phyloP scores from a whole-genome alignment of 2,888 invertebrate genomes.

The Sericinus montela region DNA sequence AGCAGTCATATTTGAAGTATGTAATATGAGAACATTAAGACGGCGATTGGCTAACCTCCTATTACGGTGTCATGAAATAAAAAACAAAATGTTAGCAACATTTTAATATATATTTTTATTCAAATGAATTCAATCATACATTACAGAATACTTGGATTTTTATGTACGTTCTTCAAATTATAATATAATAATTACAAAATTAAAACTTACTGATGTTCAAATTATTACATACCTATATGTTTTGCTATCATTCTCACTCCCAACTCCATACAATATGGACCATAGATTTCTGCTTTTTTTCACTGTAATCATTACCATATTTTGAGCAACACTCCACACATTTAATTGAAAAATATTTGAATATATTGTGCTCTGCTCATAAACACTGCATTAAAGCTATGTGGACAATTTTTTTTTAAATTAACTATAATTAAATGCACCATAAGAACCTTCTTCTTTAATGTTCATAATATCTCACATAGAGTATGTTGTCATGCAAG shows the following conservation, averaged over 20 bases:
- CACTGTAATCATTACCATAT: conserved; percentile 34
- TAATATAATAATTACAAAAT: conserved; percentile 76
- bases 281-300: conserved; percentile 50
- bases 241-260: conserved; percentile 55
- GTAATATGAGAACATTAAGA: too few species aligned
- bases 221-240: conserved; percentile 58
- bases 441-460: conserved; percentile 47
- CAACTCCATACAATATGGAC: conserved; percentile 60
- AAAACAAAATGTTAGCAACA: conserved; percentile 72
- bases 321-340: conserved; percentile 65
- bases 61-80: too few species aligned
- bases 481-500: conserved; percentile 60
- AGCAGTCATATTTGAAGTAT: too few species aligned
- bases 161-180: conserved; percentile 75
- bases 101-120: conserved; percentile 81
- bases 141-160: conserved; percentile 73
- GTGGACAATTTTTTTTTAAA: conserved; percentile 65
- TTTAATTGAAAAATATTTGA: conserved; percentile 56
- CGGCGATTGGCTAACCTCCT: too few species aligned
- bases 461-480: conserved; percentile 40
- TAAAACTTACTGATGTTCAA: conserved; percentile 70
- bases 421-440: conserved; percentile 77
- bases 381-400: conserved; percentile 66
- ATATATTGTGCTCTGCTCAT: conserved; percentile 64
- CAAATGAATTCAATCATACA: conserved; percentile 78